These are phyloP conservation scores for Cetonia aurata DNA, from an alignment of 2,888 invertebrate species.

Conservation along the genomic window DNA sequence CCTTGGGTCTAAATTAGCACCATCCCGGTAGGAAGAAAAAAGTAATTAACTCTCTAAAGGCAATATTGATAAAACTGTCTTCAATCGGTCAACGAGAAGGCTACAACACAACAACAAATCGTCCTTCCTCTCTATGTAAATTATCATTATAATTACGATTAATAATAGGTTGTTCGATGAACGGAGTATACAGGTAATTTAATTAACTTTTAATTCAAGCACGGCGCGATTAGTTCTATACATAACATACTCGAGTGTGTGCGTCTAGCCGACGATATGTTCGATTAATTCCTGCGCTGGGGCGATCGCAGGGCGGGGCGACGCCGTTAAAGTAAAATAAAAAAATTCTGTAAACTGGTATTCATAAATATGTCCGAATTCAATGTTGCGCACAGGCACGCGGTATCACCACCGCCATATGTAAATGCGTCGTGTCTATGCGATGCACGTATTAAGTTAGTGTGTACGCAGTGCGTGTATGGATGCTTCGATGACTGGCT, in stretches of 20 bases:
- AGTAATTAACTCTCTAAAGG: constrained; percentile 33
- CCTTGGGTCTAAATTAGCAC: constrained; percentile 17
- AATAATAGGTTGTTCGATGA: constrained; percentile 31
- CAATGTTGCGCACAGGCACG: constrained; percentile 22
- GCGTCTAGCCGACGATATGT: constrained; percentile 2
- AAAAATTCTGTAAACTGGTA: constrained; percentile 36
- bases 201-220: constrained; percentile 41
- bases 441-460: no score
- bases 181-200: constrained; percentile 29
- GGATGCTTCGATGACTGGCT: constrained; percentile 14
- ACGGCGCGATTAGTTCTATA: neutral
- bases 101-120: constrained; percentile 23
- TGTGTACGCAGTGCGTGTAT: no score
- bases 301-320: neutral
- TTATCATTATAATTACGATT: constrained; percentile 32
- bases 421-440: no score
- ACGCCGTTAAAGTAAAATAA: neutral
- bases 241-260: neutral
- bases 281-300: constrained; percentile 18
- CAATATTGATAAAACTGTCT: constrained; percentile 38
- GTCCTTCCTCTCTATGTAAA: constrained; percentile 27
- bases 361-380: constrained; percentile 39
- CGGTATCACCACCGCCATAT: neutral
- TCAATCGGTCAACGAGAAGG: neutral
- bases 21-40: constrained; percentile 5